Percentiles rank a stretch among this genome's conserved stretches.
Conservation (phyloP, 2,888 invertebrate species). For the Venustoraphidia nigricollis region DNA sequence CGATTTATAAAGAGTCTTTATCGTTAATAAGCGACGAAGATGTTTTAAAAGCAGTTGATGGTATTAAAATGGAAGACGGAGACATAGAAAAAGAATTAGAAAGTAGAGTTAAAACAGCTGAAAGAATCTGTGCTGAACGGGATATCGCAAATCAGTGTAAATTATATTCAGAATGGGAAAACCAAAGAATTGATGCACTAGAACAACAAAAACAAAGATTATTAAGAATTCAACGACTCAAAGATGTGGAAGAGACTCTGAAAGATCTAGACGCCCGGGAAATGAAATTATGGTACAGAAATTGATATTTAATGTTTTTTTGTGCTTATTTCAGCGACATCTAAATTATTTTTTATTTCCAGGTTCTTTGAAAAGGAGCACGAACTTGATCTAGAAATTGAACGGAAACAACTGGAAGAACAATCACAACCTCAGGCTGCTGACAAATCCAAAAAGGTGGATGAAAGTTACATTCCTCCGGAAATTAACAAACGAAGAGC, state of each 20-base stretch:
- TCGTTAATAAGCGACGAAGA: slow-evolving; percentile 24
- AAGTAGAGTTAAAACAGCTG: slow-evolving; percentile 34
- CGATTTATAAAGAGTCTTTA: slow-evolving; percentile 28
- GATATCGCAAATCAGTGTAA: slow-evolving; percentile 42
- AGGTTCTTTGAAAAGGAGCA: slow-evolving; percentile 71
- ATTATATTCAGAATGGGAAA: slow-evolving; percentile 43
- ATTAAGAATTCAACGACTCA: slow-evolving; percentile 28
- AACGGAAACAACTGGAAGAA: slow-evolving; percentile 28
- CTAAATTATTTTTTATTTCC: slow-evolving; percentile 14
- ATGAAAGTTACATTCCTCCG: slow-evolving; percentile 57
- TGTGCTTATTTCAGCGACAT: neutral
- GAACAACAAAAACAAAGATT: slow-evolving; percentile 40
- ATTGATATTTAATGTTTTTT: neutral
- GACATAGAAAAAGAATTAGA: slow-evolving; percentile 32
- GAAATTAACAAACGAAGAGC: slow-evolving; percentile 29
- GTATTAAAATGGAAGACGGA: slow-evolving; percentile 17
- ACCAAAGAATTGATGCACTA: slow-evolving; percentile 37
- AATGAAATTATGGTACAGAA: slow-evolving; percentile 37
- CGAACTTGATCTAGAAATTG: slow-evolving; percentile 53
- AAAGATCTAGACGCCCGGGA: slow-evolving; percentile 42
- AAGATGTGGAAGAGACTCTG: slow-evolving; percentile 42
- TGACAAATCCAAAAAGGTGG: slow-evolving; percentile 30
- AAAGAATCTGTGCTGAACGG: slow-evolving; percentile 35
- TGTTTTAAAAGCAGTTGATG: slow-evolving; percentile 24
- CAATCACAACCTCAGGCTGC: slow-evolving; percentile 28